Evolutionary conservation across 2,888 invertebrate species (phyloP).

Genomic region (Antheraea assamensis): DNA sequence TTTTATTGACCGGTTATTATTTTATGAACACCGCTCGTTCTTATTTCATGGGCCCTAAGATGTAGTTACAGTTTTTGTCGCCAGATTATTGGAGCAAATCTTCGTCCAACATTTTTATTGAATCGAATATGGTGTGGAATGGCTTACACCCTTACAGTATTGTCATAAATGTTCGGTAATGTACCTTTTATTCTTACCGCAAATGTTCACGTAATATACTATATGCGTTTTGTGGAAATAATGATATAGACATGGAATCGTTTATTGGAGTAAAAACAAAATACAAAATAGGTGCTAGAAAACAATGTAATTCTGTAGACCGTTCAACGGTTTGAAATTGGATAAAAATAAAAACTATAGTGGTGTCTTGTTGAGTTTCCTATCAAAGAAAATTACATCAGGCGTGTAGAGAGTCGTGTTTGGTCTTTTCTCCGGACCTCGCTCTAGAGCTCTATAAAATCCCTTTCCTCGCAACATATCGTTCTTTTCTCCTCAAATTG

Average conservation of each 20-base stretch:
- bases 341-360: slow-evolving; percentile 72
- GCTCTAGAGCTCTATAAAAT: slow-evolving; percentile 71
- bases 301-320: slow-evolving; percentile 51
- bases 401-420: slow-evolving; percentile 56
- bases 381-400: slow-evolving; percentile 77
- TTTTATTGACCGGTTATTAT: slow-evolving; percentile 81
- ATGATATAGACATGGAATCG: slow-evolving; percentile 21
- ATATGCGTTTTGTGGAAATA: slow-evolving; percentile 1
- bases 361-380: slow-evolving; percentile 68
- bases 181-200: slow-evolving; percentile 41
- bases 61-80: slow-evolving; percentile 73
- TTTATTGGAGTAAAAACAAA: not conserved
- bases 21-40: slow-evolving; percentile 78
- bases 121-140: slow-evolving; percentile 59
- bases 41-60: slow-evolving; percentile 76
- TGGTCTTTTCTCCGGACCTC: slow-evolving; percentile 64
- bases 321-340: slow-evolving; percentile 68
- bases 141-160: slow-evolving; percentile 59
- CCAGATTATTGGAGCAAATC: slow-evolving; percentile 72
- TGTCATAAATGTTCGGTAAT: slow-evolving; percentile 57
- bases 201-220: slow-evolving; percentile 1
- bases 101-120: slow-evolving; percentile 69
- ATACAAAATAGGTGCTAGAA: slow-evolving; percentile 22
- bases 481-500: slow-evolving; percentile 78
- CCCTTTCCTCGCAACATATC: slow-evolving; percentile 77